Evolutionary conservation across 2,113 vertebrate genomes (phyloP).

Genomic region (Oryzias curvinotus): DNA sequence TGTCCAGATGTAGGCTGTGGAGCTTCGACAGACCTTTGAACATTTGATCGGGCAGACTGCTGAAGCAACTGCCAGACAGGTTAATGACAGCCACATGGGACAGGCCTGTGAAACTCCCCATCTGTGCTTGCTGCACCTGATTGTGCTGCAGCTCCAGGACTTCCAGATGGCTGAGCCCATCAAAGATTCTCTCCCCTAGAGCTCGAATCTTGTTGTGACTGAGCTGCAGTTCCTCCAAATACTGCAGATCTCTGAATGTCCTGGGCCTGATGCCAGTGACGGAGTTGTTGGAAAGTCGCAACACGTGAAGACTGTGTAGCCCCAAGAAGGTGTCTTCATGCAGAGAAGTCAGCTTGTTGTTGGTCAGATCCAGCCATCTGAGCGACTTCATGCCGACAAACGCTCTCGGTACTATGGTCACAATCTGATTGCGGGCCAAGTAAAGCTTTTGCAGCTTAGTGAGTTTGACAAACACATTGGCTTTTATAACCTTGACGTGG

Average conservation of each 20-base stretch:
- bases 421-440: constrained; percentile 88
- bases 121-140: constrained; percentile 84
- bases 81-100: constrained; percentile 89
- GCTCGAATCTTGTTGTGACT: constrained; percentile 85
- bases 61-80: constrained; percentile 88
- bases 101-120: constrained; percentile 84
- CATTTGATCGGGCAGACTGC: constrained; percentile 79
- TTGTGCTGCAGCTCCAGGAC: constrained; percentile 90
- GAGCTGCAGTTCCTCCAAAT: constrained; percentile 90
- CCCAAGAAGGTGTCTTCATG: constrained; percentile 90
- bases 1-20: constrained; percentile 93
- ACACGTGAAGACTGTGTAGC: constrained; percentile 86
- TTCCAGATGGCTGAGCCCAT: constrained; percentile 88
- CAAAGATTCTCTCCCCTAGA: constrained; percentile 84
- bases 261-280: constrained; percentile 80
- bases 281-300: constrained; percentile 90
- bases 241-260: constrained; percentile 90
- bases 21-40: constrained; percentile 86
- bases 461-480: constrained; percentile 86
- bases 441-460: constrained; percentile 92
- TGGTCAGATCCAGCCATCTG: constrained; percentile 92
- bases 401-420: constrained; percentile 84
- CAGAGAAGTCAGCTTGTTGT: constrained; percentile 84
- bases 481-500: constrained; percentile 85
- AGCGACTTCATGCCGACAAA: constrained; percentile 91